Conservation (phyloP, 2,797 vertebrate species). For the Rhincodon typus region DNA sequence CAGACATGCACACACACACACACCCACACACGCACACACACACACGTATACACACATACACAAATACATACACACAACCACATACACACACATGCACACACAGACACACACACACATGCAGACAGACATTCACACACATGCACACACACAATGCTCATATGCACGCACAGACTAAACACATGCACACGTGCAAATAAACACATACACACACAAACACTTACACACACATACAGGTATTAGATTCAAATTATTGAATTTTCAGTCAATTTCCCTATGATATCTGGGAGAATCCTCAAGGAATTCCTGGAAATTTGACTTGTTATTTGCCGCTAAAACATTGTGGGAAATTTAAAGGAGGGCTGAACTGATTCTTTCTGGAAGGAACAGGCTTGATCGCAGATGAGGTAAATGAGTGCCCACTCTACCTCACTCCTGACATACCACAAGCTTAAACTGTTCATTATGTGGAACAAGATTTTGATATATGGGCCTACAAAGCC, state of each 20-base stretch:
- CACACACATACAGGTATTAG: neutral
- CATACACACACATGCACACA: no score
- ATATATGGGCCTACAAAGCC: neutral
- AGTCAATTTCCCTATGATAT: neutral
- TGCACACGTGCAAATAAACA: no score
- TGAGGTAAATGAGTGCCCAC: neutral
- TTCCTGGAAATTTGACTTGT: neutral
- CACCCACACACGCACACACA: no score
- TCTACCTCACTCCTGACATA: neutral
- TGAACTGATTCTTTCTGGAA: neutral
- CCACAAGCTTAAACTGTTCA: neutral
- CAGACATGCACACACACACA: no score
- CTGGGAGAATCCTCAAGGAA: neutral
- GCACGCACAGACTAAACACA: no score
- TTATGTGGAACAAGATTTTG: neutral
- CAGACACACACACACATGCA: rapidly evolving
- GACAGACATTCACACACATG: no score
- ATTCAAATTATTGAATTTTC: neutral
- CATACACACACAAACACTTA: no score
- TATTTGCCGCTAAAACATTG: neutral
- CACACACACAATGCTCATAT: no score
- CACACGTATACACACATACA: no score
- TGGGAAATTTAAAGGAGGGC: neutral
- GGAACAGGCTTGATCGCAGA: neutral
- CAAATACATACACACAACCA: no score